Evolutionary conservation across 2,113 vertebrate species (phyloP), one percentile per base, ranked within the genome.

Genomic region (Rhynchomys soricoides): DNA sequence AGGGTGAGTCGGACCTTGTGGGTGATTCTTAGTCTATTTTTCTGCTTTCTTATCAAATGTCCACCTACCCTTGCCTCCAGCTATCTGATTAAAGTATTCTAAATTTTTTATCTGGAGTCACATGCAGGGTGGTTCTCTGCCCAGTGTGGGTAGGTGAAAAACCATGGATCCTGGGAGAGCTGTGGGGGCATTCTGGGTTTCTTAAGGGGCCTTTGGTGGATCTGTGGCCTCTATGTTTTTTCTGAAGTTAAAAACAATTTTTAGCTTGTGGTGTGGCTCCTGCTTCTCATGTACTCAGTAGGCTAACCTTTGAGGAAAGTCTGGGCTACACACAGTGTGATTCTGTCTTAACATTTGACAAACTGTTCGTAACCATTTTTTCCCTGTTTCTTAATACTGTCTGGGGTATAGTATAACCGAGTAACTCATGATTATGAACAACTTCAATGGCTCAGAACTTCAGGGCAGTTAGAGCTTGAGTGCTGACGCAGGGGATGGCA

Each of bases 71-170:
- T 70, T 70, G 92, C 34, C 81, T 57, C 24, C n/a, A 26, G 55
- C 15, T 16, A 5, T 45, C 73, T 71, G 81, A 95, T 85, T n/a
- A 15, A 89, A 91, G 37, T 55, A 21, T 82, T 75, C 5, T 45
- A 68, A 64, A 79, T 66, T 31, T 48, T 86, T 91, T 37, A 85
- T 79, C n/a, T 43, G 29, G 43, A 91, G 86, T 96, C 64, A 68
- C 59, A n/a, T 4, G 50, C 66, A n/a, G 26, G 43, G 5, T 66
- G 31, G 9, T 48, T 95, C n/a, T 82, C 31, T 13, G 26, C 24
- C 71, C 40, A 3, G 0, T 4, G 31, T 70, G 59, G 15, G 31
- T 71, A 13, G 12, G 17, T 24, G 43, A 15, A 43, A 7, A 4
- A 64, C 26, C 1, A 1, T 19, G 13, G 43, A 1, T 31, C 43